Evolutionary conservation across 2,797 vertebrate species (phyloP).

Genomic region (Siniperca obscura): DNA sequence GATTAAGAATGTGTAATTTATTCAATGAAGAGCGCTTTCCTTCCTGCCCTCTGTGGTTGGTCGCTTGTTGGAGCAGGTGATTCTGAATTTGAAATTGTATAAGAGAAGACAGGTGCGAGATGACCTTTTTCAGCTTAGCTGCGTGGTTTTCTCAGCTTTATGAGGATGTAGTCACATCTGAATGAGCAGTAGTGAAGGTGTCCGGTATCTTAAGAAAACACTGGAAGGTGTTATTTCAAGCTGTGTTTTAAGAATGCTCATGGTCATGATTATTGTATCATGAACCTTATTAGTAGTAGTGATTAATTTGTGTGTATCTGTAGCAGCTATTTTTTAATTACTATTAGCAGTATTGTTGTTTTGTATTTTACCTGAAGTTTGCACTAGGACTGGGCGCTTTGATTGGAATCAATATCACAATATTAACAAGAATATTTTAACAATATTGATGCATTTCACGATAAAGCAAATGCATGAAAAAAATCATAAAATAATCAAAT

Average conservation of each 20-base stretch:
- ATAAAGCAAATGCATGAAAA: background rate
- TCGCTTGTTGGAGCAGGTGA: conserved; percentile 58
- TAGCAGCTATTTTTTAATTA: background rate
- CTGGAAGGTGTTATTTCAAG: conserved; percentile 8
- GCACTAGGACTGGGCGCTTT: background rate
- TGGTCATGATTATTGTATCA: background rate
- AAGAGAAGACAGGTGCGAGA: conserved; percentile 62
- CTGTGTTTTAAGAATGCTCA: conserved; percentile 1
- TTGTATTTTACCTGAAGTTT: background rate
- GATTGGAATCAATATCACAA: background rate
- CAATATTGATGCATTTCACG: background rate
- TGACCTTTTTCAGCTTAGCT: conserved; percentile 61
- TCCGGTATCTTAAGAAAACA: background rate
- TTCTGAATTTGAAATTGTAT: conserved; percentile 67
- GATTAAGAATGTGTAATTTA: conserved; percentile 77
- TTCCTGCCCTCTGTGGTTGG: conserved; percentile 57
- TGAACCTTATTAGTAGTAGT: background rate
- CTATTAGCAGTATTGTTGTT: no score
- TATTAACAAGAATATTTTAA: background rate
- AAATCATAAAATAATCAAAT: background rate
- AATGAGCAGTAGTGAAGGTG: conserved; percentile 8
- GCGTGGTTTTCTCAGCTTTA: conserved; percentile 38
- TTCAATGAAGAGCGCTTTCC: conserved; percentile 73
- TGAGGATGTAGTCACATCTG: conserved; percentile 29
- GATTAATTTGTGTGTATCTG: background rate